Conservation (phyloP, 23 tunicate genomes). For the Corella eumyota region DNA sequence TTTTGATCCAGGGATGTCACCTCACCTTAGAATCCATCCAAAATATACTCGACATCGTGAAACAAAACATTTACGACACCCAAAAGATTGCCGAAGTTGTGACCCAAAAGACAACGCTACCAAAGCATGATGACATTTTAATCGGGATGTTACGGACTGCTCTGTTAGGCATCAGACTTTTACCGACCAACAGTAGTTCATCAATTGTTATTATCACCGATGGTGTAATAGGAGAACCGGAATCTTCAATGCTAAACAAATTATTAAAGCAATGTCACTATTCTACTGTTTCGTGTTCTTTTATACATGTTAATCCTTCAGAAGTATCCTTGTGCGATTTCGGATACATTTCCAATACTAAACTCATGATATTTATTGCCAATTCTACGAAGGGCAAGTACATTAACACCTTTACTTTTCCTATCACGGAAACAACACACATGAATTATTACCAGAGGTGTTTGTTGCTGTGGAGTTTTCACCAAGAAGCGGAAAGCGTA, state of each 20-base stretch:
- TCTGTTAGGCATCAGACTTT: slow-evolving; percentile 41
- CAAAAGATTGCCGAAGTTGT: background rate
- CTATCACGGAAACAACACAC: background rate
- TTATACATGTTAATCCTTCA: slow-evolving; percentile 52
- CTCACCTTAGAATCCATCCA: slow-evolving; percentile 16
- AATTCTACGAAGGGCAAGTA: slow-evolving; percentile 66
- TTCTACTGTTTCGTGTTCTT: slow-evolving; percentile 46
- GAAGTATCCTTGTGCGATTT: slow-evolving; percentile 45
- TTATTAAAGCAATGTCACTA: slow-evolving; percentile 50
- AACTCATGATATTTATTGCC: slow-evolving; percentile 63
- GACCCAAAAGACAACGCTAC: background rate
- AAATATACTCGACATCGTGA: slow-evolving; percentile 14
- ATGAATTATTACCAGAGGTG: slow-evolving; percentile 31
- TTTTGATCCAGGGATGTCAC: slow-evolving; percentile 60
- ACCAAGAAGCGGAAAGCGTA: background rate
- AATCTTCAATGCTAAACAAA: slow-evolving; percentile 28
- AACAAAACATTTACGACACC: slow-evolving; percentile 17
- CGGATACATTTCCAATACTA: slow-evolving; percentile 46
- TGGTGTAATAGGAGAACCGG: slow-evolving; percentile 80
- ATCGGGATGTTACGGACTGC: slow-evolving; percentile 65
- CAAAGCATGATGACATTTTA: slow-evolving; percentile 35
- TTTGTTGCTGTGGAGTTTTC: slow-evolving; percentile 33
- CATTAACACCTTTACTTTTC: slow-evolving; percentile 13
- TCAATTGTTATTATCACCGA: slow-evolving; percentile 77
- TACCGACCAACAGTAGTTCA: slow-evolving; percentile 66